Evolutionary conservation across 2,888 invertebrate genomes (phyloP).

Genomic region (Scaeva pyrastri): DNA sequence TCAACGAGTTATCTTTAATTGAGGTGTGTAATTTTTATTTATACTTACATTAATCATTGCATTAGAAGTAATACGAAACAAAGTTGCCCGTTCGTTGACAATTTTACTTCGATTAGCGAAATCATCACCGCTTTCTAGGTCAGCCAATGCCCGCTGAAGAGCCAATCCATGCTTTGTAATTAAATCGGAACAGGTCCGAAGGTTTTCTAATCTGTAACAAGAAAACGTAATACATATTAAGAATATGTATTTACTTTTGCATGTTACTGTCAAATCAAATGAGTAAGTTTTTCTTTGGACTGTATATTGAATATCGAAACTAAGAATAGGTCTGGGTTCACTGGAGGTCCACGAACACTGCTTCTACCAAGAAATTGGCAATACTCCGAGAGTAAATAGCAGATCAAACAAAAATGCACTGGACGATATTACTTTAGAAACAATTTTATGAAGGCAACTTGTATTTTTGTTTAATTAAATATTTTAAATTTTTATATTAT

Average conservation of each 20-base stretch:
- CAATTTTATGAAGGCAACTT: too few species aligned
- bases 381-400: too few species aligned
- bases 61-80: constrained; percentile 97
- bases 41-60: constrained; percentile 98
- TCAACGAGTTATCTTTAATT: constrained; percentile 17
- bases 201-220: constrained; percentile 89
- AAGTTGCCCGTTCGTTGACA: constrained; percentile 95
- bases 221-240: constrained; percentile 30
- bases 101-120: constrained; percentile 92
- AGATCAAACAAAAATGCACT: too few species aligned
- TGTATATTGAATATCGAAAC: too few species aligned
- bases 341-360: too few species aligned
- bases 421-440: too few species aligned
- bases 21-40: background rate
- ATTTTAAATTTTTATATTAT: too few species aligned
- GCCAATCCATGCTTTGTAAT: constrained; percentile 94
- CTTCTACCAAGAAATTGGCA: too few species aligned
- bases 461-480: too few species aligned
- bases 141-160: constrained; percentile 91
- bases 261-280: background rate
- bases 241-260: background rate
- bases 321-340: too few species aligned
- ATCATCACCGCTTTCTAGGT: constrained; percentile 90
- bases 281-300: too few species aligned
- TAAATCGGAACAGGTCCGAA: constrained; percentile 95